Percentiles rank a stretch among this genome's conserved stretches.
phyloP scores from a whole-genome alignment of 1,140 invertebrate species.

The Phthorimaea operculella region DNA sequence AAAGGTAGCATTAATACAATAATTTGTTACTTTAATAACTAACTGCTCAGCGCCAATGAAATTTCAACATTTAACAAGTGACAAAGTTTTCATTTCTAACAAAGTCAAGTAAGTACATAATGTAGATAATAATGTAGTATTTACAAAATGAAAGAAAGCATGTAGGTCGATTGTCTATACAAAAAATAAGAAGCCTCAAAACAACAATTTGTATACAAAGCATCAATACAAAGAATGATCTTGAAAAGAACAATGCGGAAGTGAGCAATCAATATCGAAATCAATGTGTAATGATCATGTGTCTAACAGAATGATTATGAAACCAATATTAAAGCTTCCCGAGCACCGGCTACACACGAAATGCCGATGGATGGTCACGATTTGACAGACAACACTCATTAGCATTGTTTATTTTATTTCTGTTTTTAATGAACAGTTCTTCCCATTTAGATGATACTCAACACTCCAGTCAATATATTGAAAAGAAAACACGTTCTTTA shows the following conservation, averaged over 20 bases:
- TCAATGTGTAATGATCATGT: conserved; percentile 53
- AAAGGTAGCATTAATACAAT: conserved; percentile 41
- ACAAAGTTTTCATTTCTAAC: too few relatives aligned
- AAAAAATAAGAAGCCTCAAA: background rate
- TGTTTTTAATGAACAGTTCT: conserved; percentile 1
- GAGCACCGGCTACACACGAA: conserved; percentile 8
- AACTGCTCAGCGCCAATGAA: conserved; percentile 1
- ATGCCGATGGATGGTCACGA: conserved; percentile 29
- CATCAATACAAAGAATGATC: conserved; percentile 22
- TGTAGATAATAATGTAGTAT: too few relatives aligned
- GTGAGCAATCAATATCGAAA: conserved; percentile 57
- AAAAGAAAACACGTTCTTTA: background rate
- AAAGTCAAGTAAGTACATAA: too few relatives aligned
- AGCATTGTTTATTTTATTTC: conserved; percentile 49
- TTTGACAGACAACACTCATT: conserved; percentile 59
- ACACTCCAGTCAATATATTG: too few relatives aligned
- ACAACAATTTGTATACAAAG: conserved; percentile 6
- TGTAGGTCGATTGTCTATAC: too few relatives aligned
- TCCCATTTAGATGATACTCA: background rate
- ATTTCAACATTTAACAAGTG: background rate
- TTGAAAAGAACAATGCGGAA: conserved; percentile 51
- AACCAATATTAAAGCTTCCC: conserved; percentile 37
- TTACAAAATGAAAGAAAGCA: too few relatives aligned
- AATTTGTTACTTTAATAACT: conserved; percentile 36
- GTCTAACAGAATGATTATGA: conserved; percentile 53